These are phyloP conservation scores for Cossypha heuglini DNA, from an alignment of 2,797 vertebrate species.

Conservation along the genomic window DNA sequence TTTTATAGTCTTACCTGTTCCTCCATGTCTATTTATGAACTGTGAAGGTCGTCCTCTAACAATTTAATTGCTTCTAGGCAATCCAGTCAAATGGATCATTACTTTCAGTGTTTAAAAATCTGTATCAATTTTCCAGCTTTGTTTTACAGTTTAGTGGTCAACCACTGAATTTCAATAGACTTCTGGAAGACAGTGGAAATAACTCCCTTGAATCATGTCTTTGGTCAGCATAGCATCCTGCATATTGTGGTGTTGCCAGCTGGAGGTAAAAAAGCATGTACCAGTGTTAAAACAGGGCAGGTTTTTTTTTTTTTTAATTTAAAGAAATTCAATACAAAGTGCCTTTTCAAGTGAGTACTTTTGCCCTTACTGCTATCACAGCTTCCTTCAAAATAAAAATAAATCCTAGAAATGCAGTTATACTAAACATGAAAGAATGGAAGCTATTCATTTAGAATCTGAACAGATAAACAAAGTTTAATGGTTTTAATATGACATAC, in stretches of 20 bases:
- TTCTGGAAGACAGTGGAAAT: not conserved
- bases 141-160: not conserved
- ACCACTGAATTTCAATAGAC: not conserved
- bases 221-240: not conserved
- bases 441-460: not conserved
- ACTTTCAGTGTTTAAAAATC: not conserved
- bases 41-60: not conserved
- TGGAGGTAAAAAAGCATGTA: not conserved
- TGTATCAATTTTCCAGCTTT: not conserved
- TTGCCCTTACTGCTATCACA: not conserved
- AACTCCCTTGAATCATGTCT: not conserved
- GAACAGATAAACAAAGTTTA: not conserved
- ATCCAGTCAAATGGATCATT: not conserved
- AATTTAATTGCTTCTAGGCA: not conserved
- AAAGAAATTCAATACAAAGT: not conserved
- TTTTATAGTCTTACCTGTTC: not conserved
- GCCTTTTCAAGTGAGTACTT: not conserved
- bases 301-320: not conserved
- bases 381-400: not conserved
- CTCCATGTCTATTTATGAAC: not conserved
- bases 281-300: not conserved
- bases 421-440: not conserved
- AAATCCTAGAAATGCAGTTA: not conserved
- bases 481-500: not conserved
- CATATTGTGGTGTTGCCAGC: not conserved